These are phyloP conservation scores for Vulpes ferrilata DNA, from an alignment of 2,113 vertebrate genomes.

Conservation along the genomic window DNA sequence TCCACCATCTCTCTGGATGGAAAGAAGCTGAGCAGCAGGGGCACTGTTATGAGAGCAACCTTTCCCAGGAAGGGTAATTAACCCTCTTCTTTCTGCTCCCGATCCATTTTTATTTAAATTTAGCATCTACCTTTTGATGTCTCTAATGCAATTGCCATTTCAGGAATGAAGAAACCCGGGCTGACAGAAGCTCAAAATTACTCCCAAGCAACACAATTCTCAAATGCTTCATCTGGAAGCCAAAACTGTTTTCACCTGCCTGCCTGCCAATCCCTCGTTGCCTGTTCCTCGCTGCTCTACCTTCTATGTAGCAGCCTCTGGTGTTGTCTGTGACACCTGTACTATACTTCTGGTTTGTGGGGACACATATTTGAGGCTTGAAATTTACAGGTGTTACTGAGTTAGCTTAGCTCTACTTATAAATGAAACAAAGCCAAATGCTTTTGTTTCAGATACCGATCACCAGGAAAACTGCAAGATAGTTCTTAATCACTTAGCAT, in stretches of 20 bases:
- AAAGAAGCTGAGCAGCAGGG: background rate
- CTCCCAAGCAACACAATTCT: background rate
- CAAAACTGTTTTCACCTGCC: background rate
- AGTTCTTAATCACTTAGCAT: conserved; percentile 40
- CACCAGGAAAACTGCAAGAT: background rate
- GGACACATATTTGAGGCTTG: background rate
- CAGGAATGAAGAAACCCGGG: background rate
- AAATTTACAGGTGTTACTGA: background rate
- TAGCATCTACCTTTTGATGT: background rate
- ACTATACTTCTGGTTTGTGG: background rate
- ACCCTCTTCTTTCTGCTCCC: background rate
- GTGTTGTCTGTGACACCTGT: background rate
- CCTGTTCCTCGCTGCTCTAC: fast-evolving
- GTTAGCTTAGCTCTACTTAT: conserved; percentile 52
- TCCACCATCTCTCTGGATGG: background rate
- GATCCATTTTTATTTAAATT: background rate
- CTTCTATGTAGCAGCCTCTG: background rate
- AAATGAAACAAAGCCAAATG: conserved; percentile 53
- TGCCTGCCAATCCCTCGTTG: background rate
- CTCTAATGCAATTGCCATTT: background rate
- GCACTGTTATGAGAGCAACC: background rate
- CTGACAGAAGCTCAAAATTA: background rate
- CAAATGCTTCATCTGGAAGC: background rate
- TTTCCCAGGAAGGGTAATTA: background rate
- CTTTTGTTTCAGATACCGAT: conserved; percentile 26